Percentiles rank a stretch among this genome's conserved stretches.
Evolutionary conservation across 2,113 vertebrate species (phyloP).

Genomic region (Ochotona princeps): DNA sequence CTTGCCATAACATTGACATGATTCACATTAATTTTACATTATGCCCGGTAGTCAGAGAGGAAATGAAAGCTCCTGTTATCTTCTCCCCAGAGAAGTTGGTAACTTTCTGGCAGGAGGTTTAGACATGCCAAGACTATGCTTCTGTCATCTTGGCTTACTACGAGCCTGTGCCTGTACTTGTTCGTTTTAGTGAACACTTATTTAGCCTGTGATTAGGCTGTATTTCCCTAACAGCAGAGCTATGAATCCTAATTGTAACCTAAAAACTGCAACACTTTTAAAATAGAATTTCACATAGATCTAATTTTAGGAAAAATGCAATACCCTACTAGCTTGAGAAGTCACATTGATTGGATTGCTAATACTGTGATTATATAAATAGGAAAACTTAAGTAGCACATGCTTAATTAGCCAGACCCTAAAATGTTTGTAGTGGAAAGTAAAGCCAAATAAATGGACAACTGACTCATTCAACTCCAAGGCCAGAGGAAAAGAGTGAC

Average conservation of each 20-base stretch:
- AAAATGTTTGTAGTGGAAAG: constrained; percentile 1
- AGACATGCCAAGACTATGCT: not conserved
- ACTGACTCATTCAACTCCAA: not conserved
- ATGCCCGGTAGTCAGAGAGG: constrained; percentile 67
- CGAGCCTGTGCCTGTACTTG: not conserved
- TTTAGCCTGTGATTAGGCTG: constrained; percentile 45
- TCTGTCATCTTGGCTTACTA: not conserved
- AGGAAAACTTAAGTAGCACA: not conserved
- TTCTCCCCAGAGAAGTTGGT: constrained; percentile 60
- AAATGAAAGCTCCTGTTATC: constrained; percentile 74
- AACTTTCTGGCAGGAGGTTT: constrained; percentile 50
- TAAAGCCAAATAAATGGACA: not conserved
- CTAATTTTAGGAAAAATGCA: not conserved
- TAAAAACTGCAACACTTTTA: not conserved
- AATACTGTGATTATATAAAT: constrained; percentile 54
- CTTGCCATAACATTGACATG: constrained; percentile 69
- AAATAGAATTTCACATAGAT: not conserved
- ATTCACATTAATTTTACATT: constrained; percentile 78
- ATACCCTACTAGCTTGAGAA: not conserved
- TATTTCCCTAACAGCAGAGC: constrained; percentile 62
- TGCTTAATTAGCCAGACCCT: not conserved
- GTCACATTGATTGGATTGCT: constrained; percentile 36
- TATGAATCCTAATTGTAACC: constrained; percentile 15
- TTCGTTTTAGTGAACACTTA: constrained; percentile 73
- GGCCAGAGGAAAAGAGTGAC: not conserved